Base-by-base conservation (phyloP, 2,888 invertebrate species). In the Brachynemurus nebulosus region DNA sequence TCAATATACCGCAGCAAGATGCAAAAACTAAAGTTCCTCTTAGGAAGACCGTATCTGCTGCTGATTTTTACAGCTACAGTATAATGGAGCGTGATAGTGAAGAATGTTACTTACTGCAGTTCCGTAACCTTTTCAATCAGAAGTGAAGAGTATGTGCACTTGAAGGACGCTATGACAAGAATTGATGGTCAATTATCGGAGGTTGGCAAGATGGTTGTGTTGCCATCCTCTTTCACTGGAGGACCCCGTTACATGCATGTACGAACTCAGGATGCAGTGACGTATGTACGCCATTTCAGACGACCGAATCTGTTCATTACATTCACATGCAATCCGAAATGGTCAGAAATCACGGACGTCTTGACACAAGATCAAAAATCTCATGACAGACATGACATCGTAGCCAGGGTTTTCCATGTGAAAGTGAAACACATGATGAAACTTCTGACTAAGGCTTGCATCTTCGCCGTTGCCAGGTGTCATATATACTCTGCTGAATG, bases 241-340 rank as follows among this genome's bases (percentile, higher is more conserved):
- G 19, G 42, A 33, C 60, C 61, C 4, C 49, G 62, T 16, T 51
- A 54, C 38, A 57, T 61, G 58, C 48, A 55, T 21, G 57, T 64
- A 52, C 52, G 56, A 23, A 61, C 58, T 50, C 61, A 66, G 48
- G 64, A 65, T 55, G 59, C 62, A 1, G 65, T 67, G 64, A 52
- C 61, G 9, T 59, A 63, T 39, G 65, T 67, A 4, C 23, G 56
- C 27, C 58, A 59, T 47, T 61, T 50, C 55, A 66, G 67, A 16
- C 40, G 45, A 16, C 50, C 52, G 4, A 42, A 44, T 17, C 50
- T 63, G n/a, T 68, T 66, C 49, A 50, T 65, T 5, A 66, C 65
- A n/a, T 56, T 65, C 50, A 65, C 66, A 1, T 63, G 62, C 47
- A 65, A 65, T 53, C 63, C 62, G 2, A 57, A 57, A 42, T 66